Conservation (phyloP, 2,888 invertebrate genomes). For the Drepana falcataria region DNA sequence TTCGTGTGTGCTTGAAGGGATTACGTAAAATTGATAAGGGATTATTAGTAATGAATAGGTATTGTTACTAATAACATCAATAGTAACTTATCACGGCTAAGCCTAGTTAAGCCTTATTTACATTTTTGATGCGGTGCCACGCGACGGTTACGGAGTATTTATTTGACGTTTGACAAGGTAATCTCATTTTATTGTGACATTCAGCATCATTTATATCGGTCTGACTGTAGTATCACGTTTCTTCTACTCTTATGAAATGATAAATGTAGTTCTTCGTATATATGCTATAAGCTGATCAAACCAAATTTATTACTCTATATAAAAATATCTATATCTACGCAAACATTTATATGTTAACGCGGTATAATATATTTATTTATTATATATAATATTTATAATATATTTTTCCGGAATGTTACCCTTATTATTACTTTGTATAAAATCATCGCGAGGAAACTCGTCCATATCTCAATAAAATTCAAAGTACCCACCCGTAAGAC, state of each 20-base stretch:
- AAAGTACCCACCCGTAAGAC: too few species aligned
- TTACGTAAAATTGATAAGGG: conserved; percentile 14
- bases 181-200: conserved; percentile 16
- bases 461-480: too few species aligned
- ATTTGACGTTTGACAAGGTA: conserved; percentile 15
- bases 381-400: too few species aligned
- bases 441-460: too few species aligned
- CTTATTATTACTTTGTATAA: too few species aligned
- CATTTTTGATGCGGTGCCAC: conserved; percentile 14
- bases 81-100: conserved; percentile 16
- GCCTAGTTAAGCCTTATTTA: conserved; percentile 20
- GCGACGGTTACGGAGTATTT: conserved; percentile 15
- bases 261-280: not conserved
- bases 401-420: too few species aligned
- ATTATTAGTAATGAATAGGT: conserved; percentile 14
- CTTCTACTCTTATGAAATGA: not conserved
- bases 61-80: conserved; percentile 14
- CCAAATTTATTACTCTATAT: too few species aligned
- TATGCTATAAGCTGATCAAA: too few species aligned
- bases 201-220: not conserved
- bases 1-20: conserved; percentile 7
- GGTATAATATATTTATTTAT: too few species aligned
- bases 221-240: not conserved
- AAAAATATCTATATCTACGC: too few species aligned
- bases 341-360: too few species aligned